Conservation (phyloP, 2,888 invertebrate genomes). For the Chaetoderma sp. region DNA sequence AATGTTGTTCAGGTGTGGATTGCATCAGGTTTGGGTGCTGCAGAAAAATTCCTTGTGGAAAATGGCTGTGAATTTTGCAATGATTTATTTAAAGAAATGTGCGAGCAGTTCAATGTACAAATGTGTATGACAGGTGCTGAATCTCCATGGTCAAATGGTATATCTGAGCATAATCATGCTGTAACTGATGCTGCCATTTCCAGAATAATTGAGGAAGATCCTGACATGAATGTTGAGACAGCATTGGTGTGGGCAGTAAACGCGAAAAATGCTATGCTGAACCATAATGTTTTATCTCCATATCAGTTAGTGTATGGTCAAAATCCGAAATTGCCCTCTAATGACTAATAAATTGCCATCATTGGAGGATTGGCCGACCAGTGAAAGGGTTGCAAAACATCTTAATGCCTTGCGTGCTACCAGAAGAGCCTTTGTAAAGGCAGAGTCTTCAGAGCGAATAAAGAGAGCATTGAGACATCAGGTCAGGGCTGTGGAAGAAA, state of each 20-base stretch:
- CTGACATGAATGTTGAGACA: background rate
- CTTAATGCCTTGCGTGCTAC: too few species aligned
- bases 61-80: conserved; percentile 2
- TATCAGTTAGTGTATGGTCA: background rate
- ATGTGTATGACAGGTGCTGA: background rate
- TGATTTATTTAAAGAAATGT: conserved; percentile 5
- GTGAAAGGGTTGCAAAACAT: background rate
- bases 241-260: conserved; percentile 11
- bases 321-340: conserved; percentile 2
- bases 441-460: background rate
- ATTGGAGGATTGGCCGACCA: background rate
- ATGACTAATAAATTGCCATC: conserved; percentile 2
- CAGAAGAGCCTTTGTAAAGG: background rate
- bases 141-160: conserved; percentile 1
- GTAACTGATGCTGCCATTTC: background rate
- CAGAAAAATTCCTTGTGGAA: conserved; percentile 1
- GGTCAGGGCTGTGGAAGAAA: background rate
- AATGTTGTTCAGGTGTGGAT: background rate
- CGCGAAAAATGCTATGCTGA: conserved; percentile 9
- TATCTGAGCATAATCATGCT: conserved; percentile 1
- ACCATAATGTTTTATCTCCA: background rate
- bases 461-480: background rate
- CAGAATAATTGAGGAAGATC: background rate
- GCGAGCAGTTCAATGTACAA: conserved; percentile 3
- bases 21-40: background rate